Percentiles rank a stretch among this genome's conserved stretches.
Evolutionary conservation across 2,113 vertebrate species (phyloP).

Genomic region (Nycticorax nycticorax): DNA sequence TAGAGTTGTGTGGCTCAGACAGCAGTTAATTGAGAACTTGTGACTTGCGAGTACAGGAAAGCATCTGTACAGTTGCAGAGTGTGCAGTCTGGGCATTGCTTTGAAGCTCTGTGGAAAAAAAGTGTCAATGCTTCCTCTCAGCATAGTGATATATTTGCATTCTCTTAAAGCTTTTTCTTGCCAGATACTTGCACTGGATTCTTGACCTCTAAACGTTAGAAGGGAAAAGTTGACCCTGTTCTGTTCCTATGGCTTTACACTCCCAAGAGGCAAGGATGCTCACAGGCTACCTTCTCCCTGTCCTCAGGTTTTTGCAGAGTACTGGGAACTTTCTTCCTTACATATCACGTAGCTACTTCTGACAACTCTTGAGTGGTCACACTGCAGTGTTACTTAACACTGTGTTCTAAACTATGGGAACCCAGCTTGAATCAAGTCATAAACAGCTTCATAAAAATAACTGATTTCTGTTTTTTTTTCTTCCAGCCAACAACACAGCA

Average conservation of each 20-base stretch:
- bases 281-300: not conserved
- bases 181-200: not conserved
- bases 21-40: not conserved
- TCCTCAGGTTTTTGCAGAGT: not conserved
- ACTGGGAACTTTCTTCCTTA: not conserved
- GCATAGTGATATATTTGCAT: not conserved
- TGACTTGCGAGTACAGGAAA: not conserved
- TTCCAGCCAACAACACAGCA: constrained; percentile 94
- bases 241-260: not conserved
- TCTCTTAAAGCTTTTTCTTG: not conserved
- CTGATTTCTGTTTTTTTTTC: not conserved
- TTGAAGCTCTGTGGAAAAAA: not conserved
- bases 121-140: not conserved
- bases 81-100: not conserved
- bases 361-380: not conserved
- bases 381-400: not conserved
- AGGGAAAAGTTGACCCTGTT: not conserved
- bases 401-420: not conserved
- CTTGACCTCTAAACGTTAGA: not conserved
- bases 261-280: not conserved
- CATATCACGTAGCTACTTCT: not conserved
- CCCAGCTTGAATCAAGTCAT: not conserved
- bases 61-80: not conserved
- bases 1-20: not conserved
- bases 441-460: not conserved